Percentiles rank a stretch among this genome's conserved stretches.
phyloP scores from a whole-genome alignment of 2,797 vertebrate species.

The Amphiprion clarkii region DNA sequence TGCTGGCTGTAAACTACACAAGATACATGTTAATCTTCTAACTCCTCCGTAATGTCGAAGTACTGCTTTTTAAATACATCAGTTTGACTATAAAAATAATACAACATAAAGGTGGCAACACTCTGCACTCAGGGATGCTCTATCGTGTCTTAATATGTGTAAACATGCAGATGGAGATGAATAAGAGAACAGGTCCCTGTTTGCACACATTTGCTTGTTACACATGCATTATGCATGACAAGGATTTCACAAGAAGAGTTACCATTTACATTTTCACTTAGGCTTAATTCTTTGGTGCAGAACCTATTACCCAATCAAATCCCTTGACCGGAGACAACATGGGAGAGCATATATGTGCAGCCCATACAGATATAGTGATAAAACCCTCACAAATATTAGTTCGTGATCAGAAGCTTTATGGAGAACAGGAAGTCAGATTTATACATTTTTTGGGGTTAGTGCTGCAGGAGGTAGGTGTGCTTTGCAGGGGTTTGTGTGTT shows the following conservation, averaged over 20 bases:
- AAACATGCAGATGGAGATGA: slow-evolving; percentile 7
- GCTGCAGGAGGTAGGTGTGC: slow-evolving; percentile 22
- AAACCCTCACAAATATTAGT: not conserved
- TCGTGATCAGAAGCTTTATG: slow-evolving; percentile 7
- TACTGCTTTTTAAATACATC: too few relatives aligned
- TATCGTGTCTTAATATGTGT: not conserved
- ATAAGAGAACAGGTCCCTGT: slow-evolving; percentile 29
- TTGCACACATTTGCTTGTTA: slow-evolving; percentile 48
- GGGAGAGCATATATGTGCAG: slow-evolving; percentile 11
- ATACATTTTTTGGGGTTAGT: slow-evolving; percentile 2
- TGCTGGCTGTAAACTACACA: too few relatives aligned
- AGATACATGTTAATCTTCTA: too few relatives aligned
- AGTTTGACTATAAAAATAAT: not conserved
- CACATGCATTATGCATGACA: slow-evolving; percentile 63
- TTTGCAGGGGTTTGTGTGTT: slow-evolving; percentile 19
- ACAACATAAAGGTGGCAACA: not conserved
- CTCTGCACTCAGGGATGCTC: not conserved
- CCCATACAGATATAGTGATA: not conserved
- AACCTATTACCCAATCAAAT: slow-evolving; percentile 57
- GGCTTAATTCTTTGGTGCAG: slow-evolving; percentile 64
- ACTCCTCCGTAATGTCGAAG: too few relatives aligned
- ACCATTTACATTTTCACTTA: slow-evolving; percentile 63
- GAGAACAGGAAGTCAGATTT: slow-evolving; percentile 4
- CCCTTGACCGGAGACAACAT: slow-evolving; percentile 26
- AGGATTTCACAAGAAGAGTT: slow-evolving; percentile 43